Conservation (phyloP, 2,797 vertebrate genomes). For the Crax fasciolata region DNA sequence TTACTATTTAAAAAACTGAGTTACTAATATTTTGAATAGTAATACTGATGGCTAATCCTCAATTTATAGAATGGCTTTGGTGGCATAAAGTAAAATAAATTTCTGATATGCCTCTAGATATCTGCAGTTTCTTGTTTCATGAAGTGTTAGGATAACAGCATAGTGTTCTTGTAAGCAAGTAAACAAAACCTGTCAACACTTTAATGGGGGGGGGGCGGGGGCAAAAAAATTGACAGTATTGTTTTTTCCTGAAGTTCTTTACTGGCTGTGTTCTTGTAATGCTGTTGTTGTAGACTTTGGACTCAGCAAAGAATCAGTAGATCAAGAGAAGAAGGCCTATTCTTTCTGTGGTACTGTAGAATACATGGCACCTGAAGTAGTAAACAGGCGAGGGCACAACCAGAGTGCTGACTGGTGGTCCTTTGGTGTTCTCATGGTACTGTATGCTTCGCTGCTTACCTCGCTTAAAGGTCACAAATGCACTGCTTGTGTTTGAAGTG, state of each 20-base stretch:
- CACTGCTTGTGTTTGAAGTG: not conserved
- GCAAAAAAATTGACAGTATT: not conserved
- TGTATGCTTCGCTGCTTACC: constrained; percentile 37
- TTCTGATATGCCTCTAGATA: not conserved
- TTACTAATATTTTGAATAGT: not conserved
- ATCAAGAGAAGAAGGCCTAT: constrained; percentile 98
- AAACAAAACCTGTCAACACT: not conserved
- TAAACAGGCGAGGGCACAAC: constrained; percentile 97
- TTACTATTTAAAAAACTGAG: not conserved
- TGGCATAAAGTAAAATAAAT: not conserved
- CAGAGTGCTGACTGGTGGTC: constrained; percentile 99
- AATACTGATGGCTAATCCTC: not conserved
- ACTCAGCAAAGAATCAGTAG: constrained; percentile 98
- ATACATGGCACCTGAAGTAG: constrained; percentile 99
- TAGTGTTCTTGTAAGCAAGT: not conserved
- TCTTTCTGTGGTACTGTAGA: constrained; percentile 99
- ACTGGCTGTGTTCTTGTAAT: constrained; percentile 73
- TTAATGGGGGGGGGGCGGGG: not conserved
- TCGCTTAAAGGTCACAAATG: constrained; percentile 5
- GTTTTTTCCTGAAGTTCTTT: constrained; percentile 32
- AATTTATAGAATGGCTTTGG: not conserved
- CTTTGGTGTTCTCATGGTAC: constrained; percentile 97
- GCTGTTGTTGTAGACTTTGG: constrained; percentile 92
- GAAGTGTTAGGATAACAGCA: not conserved
- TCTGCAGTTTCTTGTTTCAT: not conserved